These are phyloP conservation scores for Rotaria magnacalcarata DNA, from an alignment of 2,888 invertebrate genomes.

Conservation along the genomic window DNA sequence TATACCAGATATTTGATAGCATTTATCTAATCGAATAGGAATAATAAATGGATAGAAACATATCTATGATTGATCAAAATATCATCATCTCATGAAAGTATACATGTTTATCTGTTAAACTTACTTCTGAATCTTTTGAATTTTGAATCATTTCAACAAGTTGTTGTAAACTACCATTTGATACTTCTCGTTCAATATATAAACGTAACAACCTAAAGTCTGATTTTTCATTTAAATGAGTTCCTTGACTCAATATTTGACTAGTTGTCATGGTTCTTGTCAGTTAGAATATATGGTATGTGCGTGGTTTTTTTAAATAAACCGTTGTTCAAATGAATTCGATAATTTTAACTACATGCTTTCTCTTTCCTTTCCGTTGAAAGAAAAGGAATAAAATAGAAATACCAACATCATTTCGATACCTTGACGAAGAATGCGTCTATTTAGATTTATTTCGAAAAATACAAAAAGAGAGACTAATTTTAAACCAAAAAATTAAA, in stretches of 20 bases:
- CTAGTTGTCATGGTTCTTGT: not conserved
- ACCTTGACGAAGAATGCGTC: too few relatives aligned
- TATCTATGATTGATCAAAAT: not conserved
- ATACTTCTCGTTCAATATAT: conserved; percentile 12
- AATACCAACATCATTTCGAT: too few relatives aligned
- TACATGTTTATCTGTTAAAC: not conserved
- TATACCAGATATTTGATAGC: not conserved
- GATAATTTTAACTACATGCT: not conserved
- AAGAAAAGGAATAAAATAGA: not conserved
- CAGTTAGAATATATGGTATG: not conserved
- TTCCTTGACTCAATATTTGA: conserved; percentile 9
- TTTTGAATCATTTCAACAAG: not conserved
- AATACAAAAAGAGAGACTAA: too few relatives aligned
- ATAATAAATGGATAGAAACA: conserved; percentile 20
- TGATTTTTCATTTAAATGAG: not conserved
- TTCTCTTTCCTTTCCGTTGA: not conserved
- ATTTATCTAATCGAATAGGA: conserved; percentile 6
- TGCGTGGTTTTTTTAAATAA: too few relatives aligned
- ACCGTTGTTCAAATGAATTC: not conserved
- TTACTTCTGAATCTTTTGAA: not conserved
- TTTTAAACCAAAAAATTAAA: too few relatives aligned
- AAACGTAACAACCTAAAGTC: not conserved
- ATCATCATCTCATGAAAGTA: too few relatives aligned
- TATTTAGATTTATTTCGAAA: not conserved
- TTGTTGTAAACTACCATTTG: conserved; percentile 23